Evolutionary conservation across 2,888 invertebrate species (phyloP).

Genomic region (Nasonia oneida): DNA sequence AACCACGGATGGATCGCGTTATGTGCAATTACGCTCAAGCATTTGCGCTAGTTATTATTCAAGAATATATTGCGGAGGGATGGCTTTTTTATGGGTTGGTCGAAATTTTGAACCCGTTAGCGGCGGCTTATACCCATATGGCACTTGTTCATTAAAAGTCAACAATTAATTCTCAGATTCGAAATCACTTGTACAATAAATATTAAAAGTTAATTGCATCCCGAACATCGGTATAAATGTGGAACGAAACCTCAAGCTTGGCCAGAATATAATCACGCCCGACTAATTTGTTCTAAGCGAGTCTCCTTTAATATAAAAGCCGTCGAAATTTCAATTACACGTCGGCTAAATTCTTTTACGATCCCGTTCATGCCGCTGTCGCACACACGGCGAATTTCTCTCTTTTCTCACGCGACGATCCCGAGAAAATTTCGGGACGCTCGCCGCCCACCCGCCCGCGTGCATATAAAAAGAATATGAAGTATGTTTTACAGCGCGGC

Average conservation of each 20-base stretch:
- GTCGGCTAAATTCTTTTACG: constrained; percentile 53
- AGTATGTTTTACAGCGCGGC: constrained; percentile 69
- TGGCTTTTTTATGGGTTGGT: constrained; percentile 17
- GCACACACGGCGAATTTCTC: background rate
- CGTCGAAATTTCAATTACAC: constrained; percentile 53
- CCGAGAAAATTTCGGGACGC: constrained; percentile 60
- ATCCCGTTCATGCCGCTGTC: background rate
- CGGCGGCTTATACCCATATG: background rate
- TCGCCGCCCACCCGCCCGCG: constrained; percentile 4
- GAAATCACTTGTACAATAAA: too few species aligned
- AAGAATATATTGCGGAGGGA: constrained; percentile 19
- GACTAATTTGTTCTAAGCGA: constrained; percentile 15
- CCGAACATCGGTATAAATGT: background rate
- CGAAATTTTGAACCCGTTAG: background rate
- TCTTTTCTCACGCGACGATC: constrained; percentile 41
- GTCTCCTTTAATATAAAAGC: constrained; percentile 43
- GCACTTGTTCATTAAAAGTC: background rate
- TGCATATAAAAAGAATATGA: constrained; percentile 67
- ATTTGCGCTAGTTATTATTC: constrained; percentile 28
- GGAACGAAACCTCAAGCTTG: background rate
- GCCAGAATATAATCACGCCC: background rate
- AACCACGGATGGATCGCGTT: constrained; percentile 36
- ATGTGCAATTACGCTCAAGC: constrained; percentile 1
- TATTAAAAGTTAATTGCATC: too few species aligned
- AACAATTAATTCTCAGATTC: too few species aligned